Evolutionary conservation across 2,888 invertebrate genomes (phyloP).

Genomic region (Noctua fimbriata): DNA sequence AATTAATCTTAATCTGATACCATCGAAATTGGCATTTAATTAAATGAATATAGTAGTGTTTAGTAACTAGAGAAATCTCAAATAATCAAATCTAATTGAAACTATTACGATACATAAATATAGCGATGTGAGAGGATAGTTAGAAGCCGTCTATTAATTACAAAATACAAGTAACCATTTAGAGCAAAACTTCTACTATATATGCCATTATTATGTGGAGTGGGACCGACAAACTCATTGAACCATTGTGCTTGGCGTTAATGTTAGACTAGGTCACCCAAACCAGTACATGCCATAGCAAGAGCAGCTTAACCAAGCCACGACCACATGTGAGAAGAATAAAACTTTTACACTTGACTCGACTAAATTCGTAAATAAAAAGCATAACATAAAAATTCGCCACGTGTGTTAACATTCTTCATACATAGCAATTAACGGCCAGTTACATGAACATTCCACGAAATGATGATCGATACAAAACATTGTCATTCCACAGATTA

Average conservation of each 20-base stretch:
- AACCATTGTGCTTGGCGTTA: not conserved
- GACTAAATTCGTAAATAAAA: conserved; percentile 9
- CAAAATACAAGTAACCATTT: not conserved
- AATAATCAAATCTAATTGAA: conserved; percentile 31
- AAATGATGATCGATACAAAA: conserved; percentile 38
- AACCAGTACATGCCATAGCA: not conserved
- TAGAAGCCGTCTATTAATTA: not conserved
- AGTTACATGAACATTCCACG: conserved; percentile 40
- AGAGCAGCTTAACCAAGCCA: not conserved
- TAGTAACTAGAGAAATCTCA: conserved; percentile 24
- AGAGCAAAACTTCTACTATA: not conserved
- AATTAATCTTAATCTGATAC: conserved; percentile 48
- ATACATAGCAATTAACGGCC: conserved; percentile 31
- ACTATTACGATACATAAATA: conserved; percentile 17
- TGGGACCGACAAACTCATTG: not conserved
- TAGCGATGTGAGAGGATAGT: not conserved
- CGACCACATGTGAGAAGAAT: not conserved
- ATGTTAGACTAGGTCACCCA: not conserved
- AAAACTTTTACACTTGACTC: not conserved
- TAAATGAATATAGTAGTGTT: conserved; percentile 22
- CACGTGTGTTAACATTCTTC: conserved; percentile 22
- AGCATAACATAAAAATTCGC: not conserved
- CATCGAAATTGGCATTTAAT: conserved; percentile 50
- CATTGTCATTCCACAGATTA: conserved; percentile 11
- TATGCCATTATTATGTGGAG: not conserved